phyloP scores from a whole-genome alignment of 2,888 invertebrate genomes.

The Apamea anceps region DNA sequence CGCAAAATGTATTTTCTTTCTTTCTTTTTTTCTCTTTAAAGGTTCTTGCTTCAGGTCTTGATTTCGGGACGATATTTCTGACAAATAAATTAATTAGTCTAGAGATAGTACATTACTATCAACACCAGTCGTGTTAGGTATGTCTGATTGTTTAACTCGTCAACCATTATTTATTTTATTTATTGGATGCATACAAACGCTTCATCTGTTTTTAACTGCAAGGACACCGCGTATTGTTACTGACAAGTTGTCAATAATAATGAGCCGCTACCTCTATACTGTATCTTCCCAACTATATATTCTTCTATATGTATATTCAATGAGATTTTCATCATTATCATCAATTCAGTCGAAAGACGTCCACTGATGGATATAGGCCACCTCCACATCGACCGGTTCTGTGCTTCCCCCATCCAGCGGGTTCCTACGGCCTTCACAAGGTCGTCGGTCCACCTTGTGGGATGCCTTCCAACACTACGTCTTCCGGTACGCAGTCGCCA shows the following conservation, averaged over 20 bases:
- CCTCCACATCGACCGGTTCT: too few species aligned
- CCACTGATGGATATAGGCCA: too few species aligned
- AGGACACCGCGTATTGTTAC: conserved; percentile 6
- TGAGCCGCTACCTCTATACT: background rate
- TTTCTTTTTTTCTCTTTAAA: too few species aligned
- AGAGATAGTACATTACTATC: background rate
- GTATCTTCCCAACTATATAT: background rate
- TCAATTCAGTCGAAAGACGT: background rate
- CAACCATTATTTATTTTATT: conserved; percentile 10
- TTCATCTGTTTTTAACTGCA: conserved; percentile 18
- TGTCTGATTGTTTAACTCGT: background rate
- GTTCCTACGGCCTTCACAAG: too few species aligned
- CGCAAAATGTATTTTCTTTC: too few species aligned
- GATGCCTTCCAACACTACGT: too few species aligned
- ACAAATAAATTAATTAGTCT: background rate
- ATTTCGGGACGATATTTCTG: background rate
- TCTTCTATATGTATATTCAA: background rate
- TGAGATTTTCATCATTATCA: background rate
- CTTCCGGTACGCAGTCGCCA: too few species aligned
- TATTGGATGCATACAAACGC: background rate
- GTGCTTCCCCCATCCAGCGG: too few species aligned
- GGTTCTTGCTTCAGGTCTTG: too few species aligned
- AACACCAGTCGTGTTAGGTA: background rate
- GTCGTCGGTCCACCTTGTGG: too few species aligned
- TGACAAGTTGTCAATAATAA: conserved; percentile 16